Conservation (phyloP, 2,888 invertebrate genomes). For the Patella caerulea region DNA sequence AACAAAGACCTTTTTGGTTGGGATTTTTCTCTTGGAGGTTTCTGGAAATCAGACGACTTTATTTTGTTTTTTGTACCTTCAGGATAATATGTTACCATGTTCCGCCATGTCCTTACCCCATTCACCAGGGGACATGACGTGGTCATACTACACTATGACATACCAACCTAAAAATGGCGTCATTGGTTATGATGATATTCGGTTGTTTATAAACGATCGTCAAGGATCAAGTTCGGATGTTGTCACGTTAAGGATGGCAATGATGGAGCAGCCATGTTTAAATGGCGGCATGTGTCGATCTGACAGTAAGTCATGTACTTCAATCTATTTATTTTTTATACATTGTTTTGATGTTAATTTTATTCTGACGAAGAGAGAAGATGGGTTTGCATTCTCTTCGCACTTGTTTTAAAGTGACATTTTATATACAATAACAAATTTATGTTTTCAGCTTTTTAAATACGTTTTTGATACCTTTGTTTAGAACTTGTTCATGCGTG, state of each 20-base stretch:
- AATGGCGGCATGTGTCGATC: conserved; percentile 31
- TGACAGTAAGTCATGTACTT: neutral
- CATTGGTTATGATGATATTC: conserved; percentile 31
- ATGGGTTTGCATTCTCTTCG: no score
- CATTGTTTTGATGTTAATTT: no score
- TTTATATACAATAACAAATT: no score
- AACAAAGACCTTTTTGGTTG: no score
- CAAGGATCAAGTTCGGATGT: conserved; percentile 33
- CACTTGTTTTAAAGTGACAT: no score
- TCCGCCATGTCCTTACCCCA: conserved; percentile 19
- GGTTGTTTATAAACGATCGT: conserved; percentile 30
- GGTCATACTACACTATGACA: conserved; percentile 26
- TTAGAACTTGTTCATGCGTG: no score
- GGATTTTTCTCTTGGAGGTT: no score
- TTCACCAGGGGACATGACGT: conserved; percentile 19
- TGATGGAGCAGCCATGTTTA: conserved; percentile 35
- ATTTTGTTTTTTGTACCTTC: neutral
- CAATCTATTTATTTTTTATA: no score
- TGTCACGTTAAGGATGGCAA: conserved; percentile 30
- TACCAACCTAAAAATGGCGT: conserved; percentile 30
- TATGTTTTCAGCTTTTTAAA: no score
- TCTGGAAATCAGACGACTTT: no score
- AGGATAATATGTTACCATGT: conserved; percentile 22
- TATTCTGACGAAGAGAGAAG: no score
- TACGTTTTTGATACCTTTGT: no score